These are phyloP conservation scores for Datnioides undecimradiatus DNA, from an alignment of 2,113 vertebrate genomes.

Conservation along the genomic window DNA sequence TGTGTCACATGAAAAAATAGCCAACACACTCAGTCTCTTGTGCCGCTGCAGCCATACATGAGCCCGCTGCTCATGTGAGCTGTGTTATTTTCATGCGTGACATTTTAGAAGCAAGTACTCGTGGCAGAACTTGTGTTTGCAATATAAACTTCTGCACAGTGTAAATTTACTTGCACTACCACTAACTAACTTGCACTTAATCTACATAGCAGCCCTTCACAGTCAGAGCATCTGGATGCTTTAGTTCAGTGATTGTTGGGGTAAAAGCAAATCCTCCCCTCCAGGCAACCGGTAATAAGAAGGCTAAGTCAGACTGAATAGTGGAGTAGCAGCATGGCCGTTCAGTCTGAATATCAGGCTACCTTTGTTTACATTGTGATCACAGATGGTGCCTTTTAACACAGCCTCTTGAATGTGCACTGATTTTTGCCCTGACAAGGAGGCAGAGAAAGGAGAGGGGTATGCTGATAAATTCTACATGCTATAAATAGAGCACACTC, in stretches of 20 bases:
- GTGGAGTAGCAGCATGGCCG: neutral
- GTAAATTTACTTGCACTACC: neutral
- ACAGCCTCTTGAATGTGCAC: slow-evolving; percentile 57
- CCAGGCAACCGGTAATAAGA: slow-evolving; percentile 37
- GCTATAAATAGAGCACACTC: slow-evolving; percentile 78
- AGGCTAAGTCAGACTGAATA: slow-evolving; percentile 35
- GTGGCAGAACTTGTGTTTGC: neutral
- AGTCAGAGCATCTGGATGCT: slow-evolving; percentile 20
- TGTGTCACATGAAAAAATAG: too few relatives aligned
- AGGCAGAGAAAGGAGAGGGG: slow-evolving; percentile 36
- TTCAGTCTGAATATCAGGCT: slow-evolving; percentile 41
- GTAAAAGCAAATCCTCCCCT: slow-evolving; percentile 38
- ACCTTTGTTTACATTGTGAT: slow-evolving; percentile 57
- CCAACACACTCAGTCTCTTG: too few relatives aligned
- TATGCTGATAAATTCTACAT: slow-evolving; percentile 62
- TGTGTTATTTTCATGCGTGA: too few relatives aligned
- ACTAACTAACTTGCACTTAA: neutral
- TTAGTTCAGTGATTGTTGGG: slow-evolving; percentile 36
- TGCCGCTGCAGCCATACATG: too few relatives aligned
- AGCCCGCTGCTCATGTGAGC: too few relatives aligned
- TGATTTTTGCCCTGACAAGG: slow-evolving; percentile 59
- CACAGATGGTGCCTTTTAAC: slow-evolving; percentile 59
- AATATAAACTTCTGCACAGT: neutral
- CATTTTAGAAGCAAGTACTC: neutral
- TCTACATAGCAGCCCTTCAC: neutral